These are phyloP conservation scores for Isichthys henryi DNA, from an alignment of 2,113 vertebrate genomes.

Conservation along the genomic window DNA sequence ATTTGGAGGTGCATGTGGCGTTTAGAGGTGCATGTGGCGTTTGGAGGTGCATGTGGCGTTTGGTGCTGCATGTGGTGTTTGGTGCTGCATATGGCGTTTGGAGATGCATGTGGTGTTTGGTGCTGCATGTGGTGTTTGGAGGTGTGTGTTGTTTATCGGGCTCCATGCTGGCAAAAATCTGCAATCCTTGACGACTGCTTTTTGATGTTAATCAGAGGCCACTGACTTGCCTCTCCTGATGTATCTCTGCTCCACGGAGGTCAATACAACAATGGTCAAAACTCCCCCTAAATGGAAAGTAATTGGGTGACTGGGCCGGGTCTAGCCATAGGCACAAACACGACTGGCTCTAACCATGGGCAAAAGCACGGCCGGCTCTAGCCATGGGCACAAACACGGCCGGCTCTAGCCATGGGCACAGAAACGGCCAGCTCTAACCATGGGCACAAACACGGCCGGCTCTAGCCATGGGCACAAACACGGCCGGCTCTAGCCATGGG, in stretches of 20 bases:
- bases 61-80: background rate
- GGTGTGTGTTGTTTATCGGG: background rate
- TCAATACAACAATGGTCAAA: background rate
- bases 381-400: no score
- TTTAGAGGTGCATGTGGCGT: background rate
- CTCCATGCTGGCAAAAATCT: background rate
- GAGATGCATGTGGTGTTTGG: background rate
- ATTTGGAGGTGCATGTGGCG: background rate
- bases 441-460: no score
- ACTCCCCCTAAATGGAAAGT: background rate
- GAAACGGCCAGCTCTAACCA: no score
- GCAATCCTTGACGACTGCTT: background rate
- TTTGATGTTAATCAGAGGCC: constrained; percentile 38
- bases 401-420: no score
- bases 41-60: background rate
- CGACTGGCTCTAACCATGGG: no score
- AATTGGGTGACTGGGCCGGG: background rate
- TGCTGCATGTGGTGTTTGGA: background rate
- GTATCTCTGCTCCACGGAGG: constrained; percentile 43
- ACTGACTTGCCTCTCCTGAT: constrained; percentile 42
- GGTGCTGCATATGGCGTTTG: background rate
- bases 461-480: no score
- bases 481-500: no score
- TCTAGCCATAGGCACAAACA: no score
- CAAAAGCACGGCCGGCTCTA: no score